These are phyloP conservation scores for Heptranchias perlo DNA, from an alignment of 2,113 vertebrate species.

Conservation along the genomic window DNA sequence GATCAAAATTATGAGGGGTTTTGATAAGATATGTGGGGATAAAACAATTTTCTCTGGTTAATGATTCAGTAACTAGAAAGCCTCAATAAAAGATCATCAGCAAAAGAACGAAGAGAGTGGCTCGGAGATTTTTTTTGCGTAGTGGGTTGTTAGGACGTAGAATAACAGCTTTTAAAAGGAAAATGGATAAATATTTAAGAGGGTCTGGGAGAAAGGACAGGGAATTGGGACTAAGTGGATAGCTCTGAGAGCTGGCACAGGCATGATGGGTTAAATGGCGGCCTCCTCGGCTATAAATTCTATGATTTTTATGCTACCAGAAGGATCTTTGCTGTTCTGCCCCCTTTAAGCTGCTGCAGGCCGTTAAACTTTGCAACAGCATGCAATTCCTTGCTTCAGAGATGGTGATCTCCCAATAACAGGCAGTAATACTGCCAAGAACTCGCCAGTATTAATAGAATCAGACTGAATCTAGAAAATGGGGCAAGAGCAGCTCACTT, in stretches of 20 bases:
- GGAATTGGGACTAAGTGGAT: not conserved
- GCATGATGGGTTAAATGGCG: not conserved
- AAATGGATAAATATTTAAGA: too few relatives aligned
- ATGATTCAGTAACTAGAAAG: not conserved
- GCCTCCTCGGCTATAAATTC: not conserved
- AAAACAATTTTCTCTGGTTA: not conserved
- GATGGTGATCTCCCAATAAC: not conserved
- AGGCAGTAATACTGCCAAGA: not conserved
- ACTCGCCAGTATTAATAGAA: not conserved
- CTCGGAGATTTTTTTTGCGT: too few relatives aligned
- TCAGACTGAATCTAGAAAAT: not conserved
- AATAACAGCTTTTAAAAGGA: too few relatives aligned
- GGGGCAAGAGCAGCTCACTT: too few relatives aligned
- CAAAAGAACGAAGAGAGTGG: too few relatives aligned
- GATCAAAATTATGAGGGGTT: not conserved
- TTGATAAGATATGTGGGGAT: not conserved
- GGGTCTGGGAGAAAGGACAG: not conserved
- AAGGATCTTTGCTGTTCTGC: not conserved
- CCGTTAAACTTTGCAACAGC: not conserved
- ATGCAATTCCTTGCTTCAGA: not conserved
- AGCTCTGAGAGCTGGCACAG: not conserved
- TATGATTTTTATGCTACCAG: not conserved
- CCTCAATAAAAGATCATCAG: not conserved
- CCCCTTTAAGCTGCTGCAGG: not conserved
- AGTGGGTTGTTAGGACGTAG: too few relatives aligned